These are phyloP conservation scores for Prunella strophiata DNA, from an alignment of 2,797 vertebrate genomes.

Conservation along the genomic window DNA sequence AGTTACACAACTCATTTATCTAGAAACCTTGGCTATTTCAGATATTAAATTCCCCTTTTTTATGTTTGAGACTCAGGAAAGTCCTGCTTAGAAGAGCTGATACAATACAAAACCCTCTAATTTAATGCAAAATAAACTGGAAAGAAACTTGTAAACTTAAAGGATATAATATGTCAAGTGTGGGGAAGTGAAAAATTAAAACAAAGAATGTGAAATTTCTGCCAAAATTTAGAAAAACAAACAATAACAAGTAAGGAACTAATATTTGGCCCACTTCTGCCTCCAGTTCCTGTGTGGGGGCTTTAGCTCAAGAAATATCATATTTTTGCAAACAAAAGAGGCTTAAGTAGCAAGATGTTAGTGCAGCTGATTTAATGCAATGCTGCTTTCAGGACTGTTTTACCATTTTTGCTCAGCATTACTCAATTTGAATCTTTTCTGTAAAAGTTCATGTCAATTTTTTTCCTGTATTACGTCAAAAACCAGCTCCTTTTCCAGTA, in stretches of 20 bases:
- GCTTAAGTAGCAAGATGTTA: neutral
- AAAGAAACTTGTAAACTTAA: slow-evolving; percentile 25
- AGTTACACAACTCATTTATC: neutral
- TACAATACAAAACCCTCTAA: neutral
- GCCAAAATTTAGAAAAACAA: slow-evolving; percentile 58
- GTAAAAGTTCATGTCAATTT: rapidly evolving
- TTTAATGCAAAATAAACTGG: slow-evolving; percentile 8
- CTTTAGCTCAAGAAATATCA: slow-evolving; percentile 3
- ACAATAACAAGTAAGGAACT: slow-evolving; percentile 33
- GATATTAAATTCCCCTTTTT: neutral
- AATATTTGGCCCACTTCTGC: slow-evolving; percentile 6
- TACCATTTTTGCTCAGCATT: neutral
- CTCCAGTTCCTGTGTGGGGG: slow-evolving; percentile 7
- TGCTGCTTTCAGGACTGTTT: neutral
- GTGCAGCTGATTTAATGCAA: neutral
- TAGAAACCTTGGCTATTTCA: neutral
- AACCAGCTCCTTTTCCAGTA: neutral
- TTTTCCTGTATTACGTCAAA: neutral
- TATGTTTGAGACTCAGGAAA: neutral
- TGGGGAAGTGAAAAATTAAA: slow-evolving; percentile 43
- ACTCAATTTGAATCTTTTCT: neutral
- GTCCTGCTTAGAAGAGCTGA: neutral
- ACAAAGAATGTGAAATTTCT: slow-evolving; percentile 46
- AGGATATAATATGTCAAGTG: slow-evolving; percentile 6
- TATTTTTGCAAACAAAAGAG: neutral